Evolutionary conservation across 2,888 invertebrate species (phyloP).

Genomic region (Nomada flava): DNA sequence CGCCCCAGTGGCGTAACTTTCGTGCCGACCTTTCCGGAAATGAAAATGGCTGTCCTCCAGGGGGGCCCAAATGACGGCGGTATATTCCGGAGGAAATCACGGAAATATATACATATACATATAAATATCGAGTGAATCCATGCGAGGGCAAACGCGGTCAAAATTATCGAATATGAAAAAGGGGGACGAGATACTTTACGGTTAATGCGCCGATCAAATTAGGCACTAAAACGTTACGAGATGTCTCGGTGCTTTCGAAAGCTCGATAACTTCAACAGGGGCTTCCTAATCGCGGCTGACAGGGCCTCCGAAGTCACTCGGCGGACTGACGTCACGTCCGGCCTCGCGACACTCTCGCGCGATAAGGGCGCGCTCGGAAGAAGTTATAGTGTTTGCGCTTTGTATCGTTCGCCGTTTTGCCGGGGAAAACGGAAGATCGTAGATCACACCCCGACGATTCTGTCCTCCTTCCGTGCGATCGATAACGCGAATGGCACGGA

Average conservation of each 20-base stretch:
- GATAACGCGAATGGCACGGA: slow-evolving; percentile 44
- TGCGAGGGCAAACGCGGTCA: neutral
- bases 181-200: slow-evolving; percentile 1
- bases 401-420: slow-evolving; percentile 32
- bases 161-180: slow-evolving; percentile 10
- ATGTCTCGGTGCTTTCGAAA: slow-evolving; percentile 11
- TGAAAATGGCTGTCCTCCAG: slow-evolving; percentile 28
- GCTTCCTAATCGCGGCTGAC: slow-evolving; percentile 65
- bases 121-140: slow-evolving; percentile 3
- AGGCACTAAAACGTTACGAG: slow-evolving; percentile 49
- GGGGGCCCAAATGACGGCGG: neutral
- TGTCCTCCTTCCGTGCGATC: slow-evolving; percentile 47
- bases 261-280: slow-evolving; percentile 50
- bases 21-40: slow-evolving; percentile 31
- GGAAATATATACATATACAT: no score
- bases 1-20: slow-evolving; percentile 50
- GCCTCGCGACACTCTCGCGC: slow-evolving; percentile 52
- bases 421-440: slow-evolving; percentile 45
- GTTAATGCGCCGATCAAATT: slow-evolving; percentile 38
- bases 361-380: slow-evolving; percentile 61
- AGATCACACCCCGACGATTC: slow-evolving; percentile 55
- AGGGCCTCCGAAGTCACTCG: slow-evolving; percentile 52
- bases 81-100: neutral
- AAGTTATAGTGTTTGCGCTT: slow-evolving; percentile 65
- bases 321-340: slow-evolving; percentile 62